Percentiles rank a stretch among this genome's conserved stretches.
Conservation (phyloP, 37 sponge, comb jelly and placozoan genomes). For the Diacarnus erythraeanus region DNA sequence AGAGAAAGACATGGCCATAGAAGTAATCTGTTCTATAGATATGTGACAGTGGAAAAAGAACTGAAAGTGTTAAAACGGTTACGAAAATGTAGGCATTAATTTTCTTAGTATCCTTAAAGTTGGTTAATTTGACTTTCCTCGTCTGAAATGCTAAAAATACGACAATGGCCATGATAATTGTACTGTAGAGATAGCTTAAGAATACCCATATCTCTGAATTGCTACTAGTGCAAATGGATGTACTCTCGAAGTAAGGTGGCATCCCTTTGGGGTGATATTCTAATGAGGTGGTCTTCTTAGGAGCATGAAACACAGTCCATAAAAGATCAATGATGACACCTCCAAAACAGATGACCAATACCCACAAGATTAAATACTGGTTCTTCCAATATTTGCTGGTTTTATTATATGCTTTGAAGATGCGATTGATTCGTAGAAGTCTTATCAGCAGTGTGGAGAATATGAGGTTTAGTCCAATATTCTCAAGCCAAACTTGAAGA, state of each 20-base stretch:
- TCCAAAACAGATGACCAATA: background rate
- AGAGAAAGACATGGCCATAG: too few species aligned
- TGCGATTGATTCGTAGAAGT: conserved; percentile 15
- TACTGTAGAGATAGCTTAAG: background rate
- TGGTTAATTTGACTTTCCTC: conserved; percentile 13
- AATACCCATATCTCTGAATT: background rate
- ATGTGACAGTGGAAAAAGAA: too few species aligned
- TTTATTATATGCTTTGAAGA: conserved; percentile 9
- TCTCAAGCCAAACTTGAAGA: conserved; percentile 12
- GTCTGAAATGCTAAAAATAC: conserved; percentile 43
- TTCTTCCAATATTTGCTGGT: conserved; percentile 26
- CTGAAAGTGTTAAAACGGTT: too few species aligned
- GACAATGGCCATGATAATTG: background rate
- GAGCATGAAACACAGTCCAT: conserved; percentile 11
- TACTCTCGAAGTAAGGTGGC: conserved; percentile 13
- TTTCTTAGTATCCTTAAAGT: conserved; percentile 61
- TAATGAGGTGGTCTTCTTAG: background rate
- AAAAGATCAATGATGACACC: background rate
- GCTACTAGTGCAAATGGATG: background rate
- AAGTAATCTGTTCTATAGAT: too few species aligned
- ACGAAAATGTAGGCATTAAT: conserved; percentile 22
- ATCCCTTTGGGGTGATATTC: background rate
- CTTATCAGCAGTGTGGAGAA: conserved; percentile 17
- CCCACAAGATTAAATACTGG: conserved; percentile 9
- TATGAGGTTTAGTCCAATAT: conserved; percentile 23